Conservation (phyloP, 1,140 invertebrate species). For the Zaprionus lachaisei region DNA sequence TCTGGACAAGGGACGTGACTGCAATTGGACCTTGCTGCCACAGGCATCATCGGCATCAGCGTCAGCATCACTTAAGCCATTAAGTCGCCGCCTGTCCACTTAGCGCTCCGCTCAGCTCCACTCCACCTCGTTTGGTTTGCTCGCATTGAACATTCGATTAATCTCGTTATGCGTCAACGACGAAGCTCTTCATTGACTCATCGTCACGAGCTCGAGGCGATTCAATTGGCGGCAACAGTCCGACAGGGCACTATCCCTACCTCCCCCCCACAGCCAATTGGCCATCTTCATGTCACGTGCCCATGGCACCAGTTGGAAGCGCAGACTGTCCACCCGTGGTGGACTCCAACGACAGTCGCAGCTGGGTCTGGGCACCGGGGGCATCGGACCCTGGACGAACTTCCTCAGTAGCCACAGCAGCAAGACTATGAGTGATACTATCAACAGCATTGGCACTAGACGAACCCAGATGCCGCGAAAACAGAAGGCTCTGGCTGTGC, state of each 20-base stretch:
- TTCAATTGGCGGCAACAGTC: not conserved
- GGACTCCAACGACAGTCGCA: conserved; percentile 89
- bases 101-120: not conserved
- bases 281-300: conserved; percentile 85
- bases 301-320: conserved; percentile 59
- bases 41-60: not conserved
- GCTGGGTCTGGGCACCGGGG: conserved; percentile 92
- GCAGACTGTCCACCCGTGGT: conserved; percentile 86
- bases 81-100: not conserved
- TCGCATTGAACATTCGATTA: conserved; percentile 12
- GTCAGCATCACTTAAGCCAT: not conserved
- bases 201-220: conserved; percentile 13
- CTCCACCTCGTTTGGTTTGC: not conserved
- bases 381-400: too few relatives aligned
- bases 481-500: not conserved
- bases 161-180: conserved; percentile 1
- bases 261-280: conserved; percentile 89
- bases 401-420: too few relatives aligned
- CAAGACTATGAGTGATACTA: too few relatives aligned
- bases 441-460: too few relatives aligned
- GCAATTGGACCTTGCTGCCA: not conserved
- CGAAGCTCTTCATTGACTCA: conserved; percentile 19
- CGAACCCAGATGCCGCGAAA: too few relatives aligned
- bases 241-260: not conserved
- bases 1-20: not conserved